phyloP scores from a whole-genome alignment of 2,113 vertebrate genomes.

The Epinephelus moara region DNA sequence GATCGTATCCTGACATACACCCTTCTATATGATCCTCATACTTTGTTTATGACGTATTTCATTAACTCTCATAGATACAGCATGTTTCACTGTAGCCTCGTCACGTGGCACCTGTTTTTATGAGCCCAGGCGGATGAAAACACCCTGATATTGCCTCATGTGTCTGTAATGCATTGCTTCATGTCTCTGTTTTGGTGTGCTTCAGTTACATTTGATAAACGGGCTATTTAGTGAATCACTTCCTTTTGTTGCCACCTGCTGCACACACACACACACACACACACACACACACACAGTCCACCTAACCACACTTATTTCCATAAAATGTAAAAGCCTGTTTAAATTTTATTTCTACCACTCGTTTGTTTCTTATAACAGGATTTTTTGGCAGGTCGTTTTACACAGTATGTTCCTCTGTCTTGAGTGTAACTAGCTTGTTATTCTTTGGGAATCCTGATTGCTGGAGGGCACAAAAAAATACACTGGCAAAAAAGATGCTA shows the following conservation, averaged over 20 bases:
- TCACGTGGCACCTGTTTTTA: slow-evolving; percentile 39
- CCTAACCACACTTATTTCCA: not conserved
- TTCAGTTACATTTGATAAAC: slow-evolving; percentile 12
- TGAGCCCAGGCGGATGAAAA: slow-evolving; percentile 35
- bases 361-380: not conserved
- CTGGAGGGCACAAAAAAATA: not conserved
- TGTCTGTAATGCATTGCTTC: slow-evolving; percentile 33
- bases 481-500: not conserved
- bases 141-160: slow-evolving; percentile 47
- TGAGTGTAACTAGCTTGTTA: not conserved
- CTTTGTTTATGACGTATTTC: slow-evolving; percentile 30
- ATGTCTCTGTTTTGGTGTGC: slow-evolving; percentile 13
- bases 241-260: not conserved
- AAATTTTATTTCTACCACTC: slow-evolving; percentile 4
- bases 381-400: not conserved
- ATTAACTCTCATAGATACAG: slow-evolving; percentile 1
- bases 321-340: not conserved
- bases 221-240: not conserved
- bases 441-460: not conserved
- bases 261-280: slow-evolving; percentile 8
- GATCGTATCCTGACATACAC: not conserved
- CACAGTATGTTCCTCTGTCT: not conserved
- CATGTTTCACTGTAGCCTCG: not conserved
- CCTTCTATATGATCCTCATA: not conserved
- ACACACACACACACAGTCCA: not conserved